Conservation (phyloP, 2,888 invertebrate genomes). For the Copidosoma aretas region DNA sequence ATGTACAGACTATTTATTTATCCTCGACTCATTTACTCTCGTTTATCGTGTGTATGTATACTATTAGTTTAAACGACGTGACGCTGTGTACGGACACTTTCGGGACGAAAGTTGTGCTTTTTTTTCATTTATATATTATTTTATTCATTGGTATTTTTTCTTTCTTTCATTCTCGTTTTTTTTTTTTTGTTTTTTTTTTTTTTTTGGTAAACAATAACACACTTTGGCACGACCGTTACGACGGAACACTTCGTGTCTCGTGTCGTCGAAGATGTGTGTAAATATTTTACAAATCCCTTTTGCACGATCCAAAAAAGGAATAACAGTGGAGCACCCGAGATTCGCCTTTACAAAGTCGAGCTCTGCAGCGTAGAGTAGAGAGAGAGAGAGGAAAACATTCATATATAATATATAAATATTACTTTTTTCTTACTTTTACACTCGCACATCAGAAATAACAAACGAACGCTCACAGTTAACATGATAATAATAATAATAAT, state of each 20-base stretch:
- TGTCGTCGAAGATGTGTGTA: not conserved
- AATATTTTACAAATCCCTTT: conserved; percentile 13
- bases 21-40: conserved; percentile 6
- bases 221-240: conserved; percentile 35
- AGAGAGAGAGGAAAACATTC: not conserved
- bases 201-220: not conserved
- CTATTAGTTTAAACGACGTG: conserved; percentile 29
- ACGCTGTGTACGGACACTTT: conserved; percentile 11
- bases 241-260: conserved; percentile 13
- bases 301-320: not conserved
- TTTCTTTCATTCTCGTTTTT: too few relatives aligned
- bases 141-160: too few relatives aligned
- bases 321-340: conserved; percentile 23
- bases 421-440: not conserved
- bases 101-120: conserved; percentile 24
- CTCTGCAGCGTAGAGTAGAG: not conserved
- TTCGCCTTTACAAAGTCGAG: not conserved
- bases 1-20: conserved; percentile 33
- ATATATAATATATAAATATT: not conserved
- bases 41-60: conserved; percentile 16
- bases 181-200: too few relatives aligned
- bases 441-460: too few relatives aligned
- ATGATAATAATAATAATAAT: too few relatives aligned
- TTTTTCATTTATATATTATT: conserved; percentile 22
- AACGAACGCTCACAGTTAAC: too few relatives aligned